Evolutionary conservation across 2,888 invertebrate species (phyloP).

Genomic region (Leptothorax acervorum): DNA sequence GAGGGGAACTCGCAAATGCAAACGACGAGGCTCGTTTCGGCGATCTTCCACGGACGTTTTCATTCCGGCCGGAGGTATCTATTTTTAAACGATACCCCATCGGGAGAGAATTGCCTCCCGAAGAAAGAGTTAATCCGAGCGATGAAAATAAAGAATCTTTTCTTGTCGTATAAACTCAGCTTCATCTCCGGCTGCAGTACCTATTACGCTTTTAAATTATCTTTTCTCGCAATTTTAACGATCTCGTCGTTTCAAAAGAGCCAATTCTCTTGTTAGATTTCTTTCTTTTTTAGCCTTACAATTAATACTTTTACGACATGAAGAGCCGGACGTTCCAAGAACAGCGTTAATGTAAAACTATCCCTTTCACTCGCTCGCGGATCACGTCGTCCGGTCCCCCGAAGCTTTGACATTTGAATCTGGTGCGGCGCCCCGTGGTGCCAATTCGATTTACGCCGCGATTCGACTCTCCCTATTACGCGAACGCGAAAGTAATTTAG

Average conservation of each 20-base stretch:
- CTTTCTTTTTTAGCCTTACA: not conserved
- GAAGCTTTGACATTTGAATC: constrained; percentile 48
- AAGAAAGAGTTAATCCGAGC: constrained; percentile 23
- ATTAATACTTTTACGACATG: not conserved
- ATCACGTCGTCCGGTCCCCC: not conserved
- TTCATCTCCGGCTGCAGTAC: not conserved
- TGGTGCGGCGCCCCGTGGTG: constrained; percentile 18
- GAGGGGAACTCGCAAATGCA: constrained; percentile 10
- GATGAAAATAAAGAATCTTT: not conserved
- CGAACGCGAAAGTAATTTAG: constrained; percentile 51
- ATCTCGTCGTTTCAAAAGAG: not conserved
- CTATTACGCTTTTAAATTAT: not conserved
- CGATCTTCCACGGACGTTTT: not conserved
- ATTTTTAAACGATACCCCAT: constrained; percentile 40
- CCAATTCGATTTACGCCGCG: constrained; percentile 45
- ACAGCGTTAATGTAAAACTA: not conserved
- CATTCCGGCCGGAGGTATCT: not conserved
- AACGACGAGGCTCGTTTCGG: constrained; percentile 29
- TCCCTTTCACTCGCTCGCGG: not conserved
- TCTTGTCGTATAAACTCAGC: not conserved
- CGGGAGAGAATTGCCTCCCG: not conserved
- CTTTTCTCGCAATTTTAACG: not conserved
- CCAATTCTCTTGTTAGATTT: not conserved
- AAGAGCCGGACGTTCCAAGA: not conserved
- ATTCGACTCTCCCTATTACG: constrained; percentile 37